Base-by-base conservation (phyloP, 2,113 vertebrate genomes). In the Paedocypris sp. region DNA sequence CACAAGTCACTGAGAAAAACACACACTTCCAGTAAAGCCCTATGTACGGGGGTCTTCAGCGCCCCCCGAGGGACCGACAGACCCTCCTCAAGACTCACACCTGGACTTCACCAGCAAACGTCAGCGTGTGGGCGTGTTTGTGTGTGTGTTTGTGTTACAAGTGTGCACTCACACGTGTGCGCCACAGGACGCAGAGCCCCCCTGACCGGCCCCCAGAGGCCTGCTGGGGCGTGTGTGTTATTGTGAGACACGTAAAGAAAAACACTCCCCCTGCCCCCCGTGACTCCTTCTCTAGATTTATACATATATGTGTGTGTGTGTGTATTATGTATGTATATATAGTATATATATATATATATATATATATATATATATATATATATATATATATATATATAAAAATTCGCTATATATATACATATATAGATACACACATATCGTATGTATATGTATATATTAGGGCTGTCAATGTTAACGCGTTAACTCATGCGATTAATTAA, bases 1-100 rank as follows among this genome's bases (percentile, higher is more conserved):
- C 76, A 82, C 80, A 76, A 69, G 66, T 74, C 73, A 70, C 51
- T 82, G 74, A 81, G 72, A 80, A 80, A 80, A 82, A 81, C 75
- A 79, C 46, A 56, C 31, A 32, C 29, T 68, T 62, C 64, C 77
- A 76, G 79, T 77, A 63, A 79, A 53, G 61, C 2, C 19, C 54
- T 64, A 8, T 39, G 48, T 13, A 39, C 6, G 4, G 18, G 48
- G 18, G 35, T 53, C 57, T 60, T 39, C 47, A 45, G 23, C 9
- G 4, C 62, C 67, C 73, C 66, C 69, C 63, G 66, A 15, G 76
- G 71, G 73, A 69, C 9, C 45, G 23, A 39, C n/a, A 10, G 51
- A 54, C 25, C 26, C n/a, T 11, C 38, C 18, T n/a, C 29, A 20
- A 42, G 29, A n/a, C 11, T 19, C 32, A 39, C 53, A 57, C 53